phyloP scores from a whole-genome alignment of 1,140 invertebrate species.

The Hermatobates lingyangjiaoensis region DNA sequence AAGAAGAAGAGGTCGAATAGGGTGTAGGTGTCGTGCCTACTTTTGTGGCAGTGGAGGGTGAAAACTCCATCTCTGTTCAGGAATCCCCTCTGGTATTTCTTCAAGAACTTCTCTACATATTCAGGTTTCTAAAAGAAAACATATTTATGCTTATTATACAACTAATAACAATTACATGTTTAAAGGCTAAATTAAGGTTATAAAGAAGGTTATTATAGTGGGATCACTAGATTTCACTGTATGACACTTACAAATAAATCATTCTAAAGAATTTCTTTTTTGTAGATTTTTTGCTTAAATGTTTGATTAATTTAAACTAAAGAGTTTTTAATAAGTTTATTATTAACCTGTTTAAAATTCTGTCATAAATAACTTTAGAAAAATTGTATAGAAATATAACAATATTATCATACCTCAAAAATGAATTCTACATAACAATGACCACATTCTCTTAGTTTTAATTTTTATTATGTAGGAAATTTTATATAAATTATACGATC shows the following conservation, averaged over 20 bases:
- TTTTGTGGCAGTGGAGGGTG: conserved; percentile 35
- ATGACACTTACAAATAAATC: background rate
- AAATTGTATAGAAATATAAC: too few species aligned
- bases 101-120: conserved; percentile 29
- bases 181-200: background rate
- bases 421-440: too few species aligned
- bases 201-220: background rate
- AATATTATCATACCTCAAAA: too few species aligned
- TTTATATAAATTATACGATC: too few species aligned
- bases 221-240: background rate
- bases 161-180: background rate
- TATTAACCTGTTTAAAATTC: too few species aligned
- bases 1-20: conserved; percentile 47
- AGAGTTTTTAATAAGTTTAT: too few species aligned
- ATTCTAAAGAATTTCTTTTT: background rate
- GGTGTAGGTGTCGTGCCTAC: conserved; percentile 36
- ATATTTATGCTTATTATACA: background rate
- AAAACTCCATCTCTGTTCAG: conserved; percentile 37
- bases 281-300: background rate
- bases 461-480: too few species aligned
- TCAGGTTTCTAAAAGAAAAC: background rate
- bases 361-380: too few species aligned
- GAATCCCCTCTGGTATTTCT: conserved; percentile 32
- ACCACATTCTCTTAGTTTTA: too few species aligned
- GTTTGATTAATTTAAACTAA: background rate